Evolutionary conservation across 2,888 invertebrate species (phyloP).

Genomic region (Galeopsomyia nigrocyanea): DNA sequence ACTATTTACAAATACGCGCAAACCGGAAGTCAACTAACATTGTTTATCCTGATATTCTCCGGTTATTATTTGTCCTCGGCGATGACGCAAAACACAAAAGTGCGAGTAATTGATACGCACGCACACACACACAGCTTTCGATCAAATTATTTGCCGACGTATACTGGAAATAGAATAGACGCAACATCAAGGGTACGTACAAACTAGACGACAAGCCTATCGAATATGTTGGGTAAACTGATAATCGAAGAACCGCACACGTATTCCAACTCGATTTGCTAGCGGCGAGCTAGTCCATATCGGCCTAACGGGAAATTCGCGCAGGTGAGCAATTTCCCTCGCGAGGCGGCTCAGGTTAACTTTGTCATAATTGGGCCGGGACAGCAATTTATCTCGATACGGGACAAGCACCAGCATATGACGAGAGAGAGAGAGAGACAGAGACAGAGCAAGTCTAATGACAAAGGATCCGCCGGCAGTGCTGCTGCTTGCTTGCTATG

Average conservation of each 20-base stretch:
- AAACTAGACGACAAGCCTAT: no score
- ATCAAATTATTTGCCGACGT: no score
- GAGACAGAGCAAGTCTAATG: background rate
- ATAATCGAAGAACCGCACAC: no score
- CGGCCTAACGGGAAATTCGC: constrained; percentile 29
- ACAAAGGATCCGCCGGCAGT: background rate
- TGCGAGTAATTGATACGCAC: no score
- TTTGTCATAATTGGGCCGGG: constrained; percentile 21
- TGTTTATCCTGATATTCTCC: background rate
- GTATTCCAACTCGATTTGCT: no score
- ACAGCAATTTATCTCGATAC: constrained; percentile 29
- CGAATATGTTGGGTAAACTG: no score
- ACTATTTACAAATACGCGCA: background rate
- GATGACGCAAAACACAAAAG: no score
- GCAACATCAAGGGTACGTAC: no score
- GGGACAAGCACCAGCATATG: background rate
- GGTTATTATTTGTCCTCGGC: no score
- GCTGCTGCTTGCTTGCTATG: no score
- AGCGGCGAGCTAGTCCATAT: background rate
- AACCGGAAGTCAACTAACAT: background rate
- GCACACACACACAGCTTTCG: background rate
- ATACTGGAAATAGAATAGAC: no score
- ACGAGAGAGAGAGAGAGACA: background rate
- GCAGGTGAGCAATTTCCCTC: constrained; percentile 30
- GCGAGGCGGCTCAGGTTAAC: constrained; percentile 15